phyloP scores from a whole-genome alignment of 2,797 vertebrate species.

The Thamnophis elegans region DNA sequence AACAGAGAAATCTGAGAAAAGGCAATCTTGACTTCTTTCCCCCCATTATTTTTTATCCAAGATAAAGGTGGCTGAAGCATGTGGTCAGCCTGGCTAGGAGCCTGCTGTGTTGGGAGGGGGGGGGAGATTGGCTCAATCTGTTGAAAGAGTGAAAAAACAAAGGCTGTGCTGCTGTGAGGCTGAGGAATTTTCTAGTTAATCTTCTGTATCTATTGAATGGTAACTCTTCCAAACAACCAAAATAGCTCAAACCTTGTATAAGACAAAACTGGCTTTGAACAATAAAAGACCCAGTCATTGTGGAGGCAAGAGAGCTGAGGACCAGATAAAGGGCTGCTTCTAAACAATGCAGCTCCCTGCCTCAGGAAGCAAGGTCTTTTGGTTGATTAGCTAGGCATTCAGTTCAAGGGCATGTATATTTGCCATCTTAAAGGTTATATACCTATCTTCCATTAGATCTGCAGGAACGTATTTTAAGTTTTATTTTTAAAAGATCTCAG shows the following conservation, averaged over 20 bases:
- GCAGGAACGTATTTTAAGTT: background rate
- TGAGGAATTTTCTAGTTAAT: constrained; percentile 32
- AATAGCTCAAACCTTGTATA: background rate
- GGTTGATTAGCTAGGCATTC: background rate
- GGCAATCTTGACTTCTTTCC: constrained; percentile 25
- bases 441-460: background rate
- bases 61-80: constrained; percentile 3
- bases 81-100: constrained; percentile 12
- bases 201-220: constrained; percentile 35
- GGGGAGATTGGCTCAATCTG: background rate
- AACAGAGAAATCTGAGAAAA: constrained; percentile 21
- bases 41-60: constrained; percentile 36
- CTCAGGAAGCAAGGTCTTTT: background rate
- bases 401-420: background rate
- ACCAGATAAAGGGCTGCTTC: background rate
- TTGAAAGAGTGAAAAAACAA: background rate
- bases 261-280: constrained; percentile 15
- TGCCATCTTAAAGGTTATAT: background rate
- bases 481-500: background rate
- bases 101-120: background rate
- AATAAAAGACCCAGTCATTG: background rate
- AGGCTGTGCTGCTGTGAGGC: background rate
- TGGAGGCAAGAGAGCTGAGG: background rate
- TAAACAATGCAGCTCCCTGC: background rate
- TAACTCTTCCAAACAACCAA: constrained; percentile 21